Conservation (phyloP, 2,797 vertebrate species). For the Acropternis orthonyx region DNA sequence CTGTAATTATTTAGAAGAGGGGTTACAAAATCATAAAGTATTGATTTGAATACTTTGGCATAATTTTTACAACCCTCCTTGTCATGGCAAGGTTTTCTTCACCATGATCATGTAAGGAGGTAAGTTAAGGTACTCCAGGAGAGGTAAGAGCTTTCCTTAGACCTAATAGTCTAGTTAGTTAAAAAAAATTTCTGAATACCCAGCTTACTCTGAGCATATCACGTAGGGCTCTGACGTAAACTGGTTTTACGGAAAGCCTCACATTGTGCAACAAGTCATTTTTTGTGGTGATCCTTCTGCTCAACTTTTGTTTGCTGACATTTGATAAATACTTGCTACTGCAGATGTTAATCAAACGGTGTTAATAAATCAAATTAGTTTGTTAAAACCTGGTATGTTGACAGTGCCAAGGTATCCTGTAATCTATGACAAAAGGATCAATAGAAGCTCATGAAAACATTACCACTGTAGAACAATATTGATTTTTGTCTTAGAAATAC, state of each 20-base stretch:
- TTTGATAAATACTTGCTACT: constrained; percentile 54
- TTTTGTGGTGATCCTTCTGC: neutral
- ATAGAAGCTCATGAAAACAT: constrained; percentile 50
- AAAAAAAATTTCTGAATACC: neutral
- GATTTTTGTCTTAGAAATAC: constrained; percentile 58
- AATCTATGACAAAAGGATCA: constrained; percentile 56
- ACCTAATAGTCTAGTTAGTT: neutral
- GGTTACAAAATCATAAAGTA: neutral
- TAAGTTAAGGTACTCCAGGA: neutral
- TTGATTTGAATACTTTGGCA: neutral
- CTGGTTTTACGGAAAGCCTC: neutral
- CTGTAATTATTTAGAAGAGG: neutral
- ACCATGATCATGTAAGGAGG: neutral
- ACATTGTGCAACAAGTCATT: neutral
- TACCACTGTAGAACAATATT: constrained; percentile 51
- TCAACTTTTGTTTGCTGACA: constrained; percentile 37
- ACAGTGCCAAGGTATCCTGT: constrained; percentile 44
- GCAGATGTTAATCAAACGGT: constrained; percentile 30
- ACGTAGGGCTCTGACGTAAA: neutral
- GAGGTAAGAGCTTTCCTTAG: neutral
- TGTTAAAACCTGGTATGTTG: constrained; percentile 32
- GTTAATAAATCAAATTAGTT: constrained; percentile 63
- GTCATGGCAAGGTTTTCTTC: neutral
- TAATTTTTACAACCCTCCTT: neutral
- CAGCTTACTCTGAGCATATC: neutral